Evolutionary conservation across 2,113 vertebrate genomes (phyloP).

Genomic region (Xiphophorus maculatus): DNA sequence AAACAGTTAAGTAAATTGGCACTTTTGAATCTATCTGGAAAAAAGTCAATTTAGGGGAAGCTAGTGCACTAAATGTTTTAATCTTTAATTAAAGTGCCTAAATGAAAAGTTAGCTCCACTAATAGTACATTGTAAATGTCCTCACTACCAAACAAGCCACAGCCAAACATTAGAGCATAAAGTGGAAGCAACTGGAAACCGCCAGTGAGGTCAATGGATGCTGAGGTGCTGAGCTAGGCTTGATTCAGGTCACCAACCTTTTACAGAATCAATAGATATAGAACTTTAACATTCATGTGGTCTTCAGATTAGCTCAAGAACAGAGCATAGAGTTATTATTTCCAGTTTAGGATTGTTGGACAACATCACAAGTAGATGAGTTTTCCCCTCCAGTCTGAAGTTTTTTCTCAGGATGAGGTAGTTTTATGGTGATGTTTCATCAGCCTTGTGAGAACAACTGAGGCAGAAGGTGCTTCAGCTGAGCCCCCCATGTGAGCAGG

Average conservation of each 20-base stretch:
- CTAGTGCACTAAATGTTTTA: too few relatives aligned
- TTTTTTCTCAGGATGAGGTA: not conserved
- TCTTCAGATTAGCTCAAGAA: not conserved
- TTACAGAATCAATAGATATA: not conserved
- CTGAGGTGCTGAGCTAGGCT: too few relatives aligned
- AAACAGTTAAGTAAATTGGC: too few relatives aligned
- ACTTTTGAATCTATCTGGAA: too few relatives aligned
- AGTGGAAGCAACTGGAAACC: not conserved
- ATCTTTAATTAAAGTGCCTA: too few relatives aligned
- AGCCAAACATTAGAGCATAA: not conserved
- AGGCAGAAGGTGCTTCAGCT: not conserved
- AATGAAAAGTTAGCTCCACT: too few relatives aligned
- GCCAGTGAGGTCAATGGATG: too few relatives aligned
- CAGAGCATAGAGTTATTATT: not conserved
- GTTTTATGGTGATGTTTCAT: not conserved
- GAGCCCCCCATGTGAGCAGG: slow-evolving; percentile 13
- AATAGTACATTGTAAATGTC: not conserved
- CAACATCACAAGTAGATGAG: not conserved
- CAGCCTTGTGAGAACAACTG: not conserved
- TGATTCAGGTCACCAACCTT: not conserved
- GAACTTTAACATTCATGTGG: not conserved
- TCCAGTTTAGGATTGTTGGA: too few relatives aligned
- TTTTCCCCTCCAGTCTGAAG: not conserved
- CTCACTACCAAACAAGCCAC: not conserved
- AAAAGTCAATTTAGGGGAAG: too few relatives aligned